Evolutionary conservation across 2,888 invertebrate species (phyloP).

Genomic region (Zootermopsis nevadensis): DNA sequence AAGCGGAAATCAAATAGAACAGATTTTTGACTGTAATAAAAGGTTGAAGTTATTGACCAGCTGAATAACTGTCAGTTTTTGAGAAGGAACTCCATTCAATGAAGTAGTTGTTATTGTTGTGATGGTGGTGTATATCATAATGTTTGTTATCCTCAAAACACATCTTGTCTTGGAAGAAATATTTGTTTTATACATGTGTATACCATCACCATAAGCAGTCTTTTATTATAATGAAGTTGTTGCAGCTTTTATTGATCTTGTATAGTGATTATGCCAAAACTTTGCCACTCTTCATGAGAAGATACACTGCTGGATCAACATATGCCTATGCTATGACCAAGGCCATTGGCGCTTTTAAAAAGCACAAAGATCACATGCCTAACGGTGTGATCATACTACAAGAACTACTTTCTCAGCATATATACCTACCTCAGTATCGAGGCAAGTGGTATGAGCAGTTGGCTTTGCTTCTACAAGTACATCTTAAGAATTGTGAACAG

Average conservation of each 20-base stretch:
- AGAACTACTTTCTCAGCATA: conserved; percentile 65
- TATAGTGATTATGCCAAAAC: neutral
- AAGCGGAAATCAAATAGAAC: too few relatives aligned
- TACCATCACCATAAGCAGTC: neutral
- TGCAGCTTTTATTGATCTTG: neutral
- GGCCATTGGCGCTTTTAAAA: conserved; percentile 64
- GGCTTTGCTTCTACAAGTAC: conserved; percentile 70
- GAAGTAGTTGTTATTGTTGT: too few relatives aligned
- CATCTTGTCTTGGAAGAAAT: too few relatives aligned
- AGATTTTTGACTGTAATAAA: too few relatives aligned
- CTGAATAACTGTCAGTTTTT: too few relatives aligned
- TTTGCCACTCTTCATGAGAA: conserved; percentile 61
- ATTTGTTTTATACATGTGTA: too few relatives aligned
- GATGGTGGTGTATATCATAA: too few relatives aligned
- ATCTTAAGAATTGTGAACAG: conserved; percentile 60
- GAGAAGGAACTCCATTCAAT: too few relatives aligned
- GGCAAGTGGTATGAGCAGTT: conserved; percentile 72
- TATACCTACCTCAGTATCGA: conserved; percentile 65
- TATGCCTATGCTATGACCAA: conserved; percentile 63
- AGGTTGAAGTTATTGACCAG: too few relatives aligned
- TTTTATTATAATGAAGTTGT: neutral
- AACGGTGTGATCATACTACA: conserved; percentile 68
- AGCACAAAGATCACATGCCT: conserved; percentile 55
- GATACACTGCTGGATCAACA: conserved; percentile 68
- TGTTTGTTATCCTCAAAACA: too few relatives aligned